Base-by-base conservation (phyloP, 2,113 vertebrate species). In the Oreochromis tanganicae region DNA sequence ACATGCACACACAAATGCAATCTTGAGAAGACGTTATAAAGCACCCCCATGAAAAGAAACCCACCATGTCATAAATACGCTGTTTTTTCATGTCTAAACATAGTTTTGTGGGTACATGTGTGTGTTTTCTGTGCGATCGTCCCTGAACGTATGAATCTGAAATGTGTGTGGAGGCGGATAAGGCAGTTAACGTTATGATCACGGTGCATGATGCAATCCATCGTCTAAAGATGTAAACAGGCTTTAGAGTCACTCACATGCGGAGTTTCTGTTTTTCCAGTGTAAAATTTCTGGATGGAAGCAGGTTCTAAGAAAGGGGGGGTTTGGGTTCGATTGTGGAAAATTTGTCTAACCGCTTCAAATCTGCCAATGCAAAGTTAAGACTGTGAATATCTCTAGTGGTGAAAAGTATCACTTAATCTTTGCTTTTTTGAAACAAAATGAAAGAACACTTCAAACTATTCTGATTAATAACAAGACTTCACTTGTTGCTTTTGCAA, bases 191-290 rank as follows among this genome's bases (percentile, higher is more conserved):
- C 82, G 29, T 89, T 32, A 73, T 63, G 80, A 91, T 91, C 80
- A 61, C n/a, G 8, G 27, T 9, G 81, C 48, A 85, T 94, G 94
- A 95, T 93, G 93, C 91, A 95, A 95, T 57, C 68, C 85, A 11
- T 61, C 66, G 61, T 81, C 83, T 85, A 81, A 85, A 92, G 88
- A 92, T 90, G 93, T 82, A 92, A 94, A 92, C 88, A 52, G 82
- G 92, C 29, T 93, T 92, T 68, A 9, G 63, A 86, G 55, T 83
- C 63, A 48, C 54, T 90, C 68, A 54, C 48, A 87, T 17, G 81
- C 41, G 7, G 81, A 66, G 61, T 50, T 87, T 57, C 63, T 85
- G 56, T 84, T 88, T 83, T 66, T 50, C 50, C 63, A 61, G 71
- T 54, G 2, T 48, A 55, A 29, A 7, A 21, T 3, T 80, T 87